phyloP scores from a whole-genome alignment of 2,113 vertebrate species.

The Poeciliopsis occidentalis region DNA sequence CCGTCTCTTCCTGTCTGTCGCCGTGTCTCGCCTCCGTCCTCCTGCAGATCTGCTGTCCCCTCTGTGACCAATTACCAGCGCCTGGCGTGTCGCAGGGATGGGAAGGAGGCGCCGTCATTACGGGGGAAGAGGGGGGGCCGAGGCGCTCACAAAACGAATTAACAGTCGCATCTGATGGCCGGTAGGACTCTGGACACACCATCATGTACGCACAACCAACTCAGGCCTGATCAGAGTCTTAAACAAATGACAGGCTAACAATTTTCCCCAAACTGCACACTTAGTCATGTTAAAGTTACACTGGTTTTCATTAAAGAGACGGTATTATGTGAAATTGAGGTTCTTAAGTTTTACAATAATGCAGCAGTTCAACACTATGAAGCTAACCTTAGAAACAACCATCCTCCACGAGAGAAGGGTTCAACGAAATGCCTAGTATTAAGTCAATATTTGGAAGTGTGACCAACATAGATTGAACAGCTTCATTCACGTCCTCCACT shows the following conservation, averaged over 20 bases:
- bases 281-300: neutral
- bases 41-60: constrained; percentile 76
- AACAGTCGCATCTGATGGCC: constrained; percentile 50
- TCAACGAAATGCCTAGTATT: no score
- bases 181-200: constrained; percentile 47
- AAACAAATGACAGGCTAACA: neutral
- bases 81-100: constrained; percentile 69
- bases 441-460: no score
- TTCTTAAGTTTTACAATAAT: no score
- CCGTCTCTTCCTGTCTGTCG: constrained; percentile 40
- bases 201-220: constrained; percentile 30
- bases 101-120: constrained; percentile 69
- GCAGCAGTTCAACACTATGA: no score
- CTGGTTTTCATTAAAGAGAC: neutral
- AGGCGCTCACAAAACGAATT: constrained; percentile 65
- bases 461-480: no score
- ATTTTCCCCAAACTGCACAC: neutral
- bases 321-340: no score
- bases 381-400: no score
- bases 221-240: neutral
- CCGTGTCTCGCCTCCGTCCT: constrained; percentile 67
- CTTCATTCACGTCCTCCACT: no score
- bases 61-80: constrained; percentile 81
- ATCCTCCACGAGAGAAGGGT: no score
- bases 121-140: constrained; percentile 51